Conservation (phyloP, 2,888 invertebrate species). For the Lithophane ornitopus region DNA sequence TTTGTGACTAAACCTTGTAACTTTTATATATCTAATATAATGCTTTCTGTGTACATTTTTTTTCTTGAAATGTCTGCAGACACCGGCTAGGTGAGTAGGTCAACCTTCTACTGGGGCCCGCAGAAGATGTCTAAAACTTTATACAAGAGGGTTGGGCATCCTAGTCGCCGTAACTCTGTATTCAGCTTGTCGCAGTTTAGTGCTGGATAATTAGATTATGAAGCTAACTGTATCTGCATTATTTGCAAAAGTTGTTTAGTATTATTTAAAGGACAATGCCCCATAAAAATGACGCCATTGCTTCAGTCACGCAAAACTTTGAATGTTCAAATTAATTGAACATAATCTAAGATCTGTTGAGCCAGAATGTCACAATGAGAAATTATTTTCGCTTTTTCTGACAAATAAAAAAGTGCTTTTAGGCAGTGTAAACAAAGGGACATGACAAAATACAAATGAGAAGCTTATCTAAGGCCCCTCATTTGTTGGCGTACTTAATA, state of each 20-base stretch:
- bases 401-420: conserved; percentile 63
- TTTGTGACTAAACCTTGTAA: conserved; percentile 35
- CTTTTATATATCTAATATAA: conserved; percentile 33
- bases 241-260: background rate
- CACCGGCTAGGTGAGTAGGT: conserved; percentile 1
- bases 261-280: background rate
- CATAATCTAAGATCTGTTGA: conserved; percentile 61
- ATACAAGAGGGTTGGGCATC: background rate
- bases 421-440: conserved; percentile 68
- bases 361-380: conserved; percentile 67
- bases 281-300: conserved; percentile 4
- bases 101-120: conserved; percentile 2
- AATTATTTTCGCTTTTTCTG: conserved; percentile 69
- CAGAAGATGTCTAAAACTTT: conserved; percentile 3
- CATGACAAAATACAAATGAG: conserved; percentile 71
- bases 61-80: conserved; percentile 25
- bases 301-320: conserved; percentile 37
- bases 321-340: conserved; percentile 60
- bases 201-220: background rate
- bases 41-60: conserved; percentile 6
- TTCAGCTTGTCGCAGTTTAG: background rate
- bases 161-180: background rate
- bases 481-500: conserved; percentile 63
- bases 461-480: conserved; percentile 70
- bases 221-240: background rate